Evolutionary conservation across 2,113 vertebrate species (phyloP), one percentile per base, ranked within the genome.

Genomic region (Ceuthmochares aereus): DNA sequence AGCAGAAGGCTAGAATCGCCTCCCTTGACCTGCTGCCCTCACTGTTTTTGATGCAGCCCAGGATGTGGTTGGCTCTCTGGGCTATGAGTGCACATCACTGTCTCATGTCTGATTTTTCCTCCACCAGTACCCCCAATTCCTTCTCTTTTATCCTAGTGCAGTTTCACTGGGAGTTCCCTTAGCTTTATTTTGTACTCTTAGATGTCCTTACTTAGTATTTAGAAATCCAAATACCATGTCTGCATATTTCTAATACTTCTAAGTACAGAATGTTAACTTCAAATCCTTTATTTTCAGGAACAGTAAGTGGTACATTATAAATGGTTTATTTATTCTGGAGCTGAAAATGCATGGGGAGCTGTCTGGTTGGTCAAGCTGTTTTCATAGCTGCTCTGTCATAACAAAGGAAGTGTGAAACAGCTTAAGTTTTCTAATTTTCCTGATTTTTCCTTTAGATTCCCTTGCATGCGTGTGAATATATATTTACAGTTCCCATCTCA

Each of bases 401-500:
- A 30, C 1, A 2, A 52, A 72, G 17, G 59, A 88, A 20, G 17
- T 17, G 4, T 21, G 70, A 75, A 77, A 22, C n/a, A n/a, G 13
- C 34, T 72, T 59, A 4, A 1, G 4, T 56, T 62, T 87, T 66
- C 20, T 40, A 2, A 32, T 56, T 58, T 76, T 37, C 68, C 18
- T 2, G 47, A 0, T 16, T 79, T 80, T 78, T 45, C 13, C 12
- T 84, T 63, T 26, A 52, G 29, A 45, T 64, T 87, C 19, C 43
- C 3, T 68, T 87, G 15, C 20, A 5, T 26, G 10, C 0, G 0
- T 0, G 0, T 83, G 36, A 23, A 17, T 2, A 0, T 2, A 0
- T 36, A 30, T 40, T 76, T 73, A 27, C 9, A 26, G 25, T 32
- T 89, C 66, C 30, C 27, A 40, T 4, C 32, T 60, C 49, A 12